Percentiles rank a stretch among this genome's conserved stretches.
Conservation (phyloP, 2,888 invertebrate species). For the Baccha elongata region DNA sequence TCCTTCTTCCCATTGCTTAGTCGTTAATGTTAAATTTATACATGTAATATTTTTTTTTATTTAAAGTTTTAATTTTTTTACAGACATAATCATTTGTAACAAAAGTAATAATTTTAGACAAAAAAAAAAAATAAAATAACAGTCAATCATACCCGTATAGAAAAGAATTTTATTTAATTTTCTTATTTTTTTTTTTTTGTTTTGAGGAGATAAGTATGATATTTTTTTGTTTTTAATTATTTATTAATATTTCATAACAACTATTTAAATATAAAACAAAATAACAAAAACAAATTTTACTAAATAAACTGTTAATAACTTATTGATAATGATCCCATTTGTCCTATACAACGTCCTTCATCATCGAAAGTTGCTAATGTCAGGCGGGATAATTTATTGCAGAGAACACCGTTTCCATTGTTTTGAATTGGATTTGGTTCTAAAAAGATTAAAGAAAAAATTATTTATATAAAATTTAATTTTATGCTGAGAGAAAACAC, state of each 20-base stretch:
- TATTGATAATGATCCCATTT: slow-evolving; percentile 93
- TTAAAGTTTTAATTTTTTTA: slow-evolving; percentile 8
- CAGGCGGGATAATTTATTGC: slow-evolving; percentile 92
- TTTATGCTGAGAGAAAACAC: no score
- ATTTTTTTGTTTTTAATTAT: slow-evolving; percentile 36
- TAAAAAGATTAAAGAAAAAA: slow-evolving; percentile 70
- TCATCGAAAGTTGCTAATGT: slow-evolving; percentile 96
- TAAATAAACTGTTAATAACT: slow-evolving; percentile 82
- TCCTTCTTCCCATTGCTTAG: slow-evolving; percentile 47
- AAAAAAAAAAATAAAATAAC: no score
- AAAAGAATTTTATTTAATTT: slow-evolving; percentile 23
- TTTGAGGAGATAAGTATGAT: slow-evolving; percentile 43
- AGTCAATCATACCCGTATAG: slow-evolving; percentile 38
- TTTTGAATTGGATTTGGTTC: slow-evolving; percentile 82
- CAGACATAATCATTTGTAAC: slow-evolving; percentile 56
- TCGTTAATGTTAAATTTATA: no score
- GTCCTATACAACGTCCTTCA: slow-evolving; percentile 92
- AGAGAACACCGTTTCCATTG: slow-evolving; percentile 84
- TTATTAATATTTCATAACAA: slow-evolving; percentile 41
- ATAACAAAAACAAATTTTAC: slow-evolving; percentile 54
- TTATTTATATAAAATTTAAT: neutral
- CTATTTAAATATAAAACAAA: slow-evolving; percentile 52
- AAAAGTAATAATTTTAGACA: slow-evolving; percentile 26
- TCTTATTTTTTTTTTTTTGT: slow-evolving; percentile 3
- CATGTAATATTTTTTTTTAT: slow-evolving; percentile 1